A percentile compares a stretch with the other conserved stretches of the same genome.
phyloP scores from a whole-genome alignment of 2,113 vertebrate genomes.

The Nothoprocta pentlandii region DNA sequence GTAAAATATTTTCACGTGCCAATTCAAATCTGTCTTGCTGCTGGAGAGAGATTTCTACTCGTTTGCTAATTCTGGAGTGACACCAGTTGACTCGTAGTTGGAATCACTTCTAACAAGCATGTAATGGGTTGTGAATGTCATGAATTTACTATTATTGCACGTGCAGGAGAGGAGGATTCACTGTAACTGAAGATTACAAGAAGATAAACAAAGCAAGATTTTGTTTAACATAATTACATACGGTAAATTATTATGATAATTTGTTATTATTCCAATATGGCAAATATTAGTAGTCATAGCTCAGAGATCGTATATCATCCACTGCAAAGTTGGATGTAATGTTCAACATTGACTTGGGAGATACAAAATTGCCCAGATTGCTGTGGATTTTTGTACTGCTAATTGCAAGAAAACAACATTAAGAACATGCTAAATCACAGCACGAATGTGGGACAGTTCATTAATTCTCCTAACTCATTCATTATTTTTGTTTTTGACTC shows the following conservation, averaged over 20 bases:
- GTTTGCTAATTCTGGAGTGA: not conserved
- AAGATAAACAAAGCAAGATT: conserved; percentile 42
- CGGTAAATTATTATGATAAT: conserved; percentile 56
- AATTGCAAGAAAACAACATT: conserved; percentile 46
- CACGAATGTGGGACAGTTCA: conserved; percentile 3
- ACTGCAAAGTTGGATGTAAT: conserved; percentile 28
- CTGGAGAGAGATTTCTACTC: not conserved
- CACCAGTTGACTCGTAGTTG: not conserved
- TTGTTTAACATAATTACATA: conserved; percentile 53
- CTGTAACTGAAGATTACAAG: conserved; percentile 18
- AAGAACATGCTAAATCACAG: not conserved
- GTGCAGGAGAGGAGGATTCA: not conserved
- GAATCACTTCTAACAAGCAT: not conserved
- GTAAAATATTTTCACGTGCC: not conserved
- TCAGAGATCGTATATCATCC: conserved; percentile 56
- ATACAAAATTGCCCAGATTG: not conserved
- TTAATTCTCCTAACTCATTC: conserved; percentile 37
- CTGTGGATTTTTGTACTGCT: conserved; percentile 30
- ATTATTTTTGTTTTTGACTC: not conserved
- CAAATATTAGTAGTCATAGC: conserved; percentile 57
- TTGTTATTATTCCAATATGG: conserved; percentile 34
- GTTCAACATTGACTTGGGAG: conserved; percentile 45
- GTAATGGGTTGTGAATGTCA: not conserved
- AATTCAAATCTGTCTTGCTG: not conserved
- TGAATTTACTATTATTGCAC: not conserved